phyloP scores from a whole-genome alignment of 1,140 invertebrate species.

The Calephelis virginiensis region DNA sequence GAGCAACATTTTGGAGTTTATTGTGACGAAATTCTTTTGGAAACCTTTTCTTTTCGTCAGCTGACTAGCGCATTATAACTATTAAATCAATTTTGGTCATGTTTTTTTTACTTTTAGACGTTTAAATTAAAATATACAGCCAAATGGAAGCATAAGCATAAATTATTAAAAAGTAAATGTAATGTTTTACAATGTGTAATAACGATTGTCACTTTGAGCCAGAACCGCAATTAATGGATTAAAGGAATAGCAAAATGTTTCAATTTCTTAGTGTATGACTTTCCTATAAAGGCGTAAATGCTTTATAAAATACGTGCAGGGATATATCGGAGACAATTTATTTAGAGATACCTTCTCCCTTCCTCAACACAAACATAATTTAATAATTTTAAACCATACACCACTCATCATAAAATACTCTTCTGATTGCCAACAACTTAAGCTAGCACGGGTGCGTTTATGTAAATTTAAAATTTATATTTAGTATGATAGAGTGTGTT shows the following conservation, averaged over 20 bases:
- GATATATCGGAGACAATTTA: slow-evolving; percentile 72
- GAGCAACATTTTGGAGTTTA: too few species aligned
- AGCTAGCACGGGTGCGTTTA: background rate
- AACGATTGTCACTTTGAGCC: too few species aligned
- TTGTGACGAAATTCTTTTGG: too few species aligned
- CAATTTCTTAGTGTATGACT: slow-evolving; percentile 35
- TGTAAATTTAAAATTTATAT: slow-evolving; percentile 13
- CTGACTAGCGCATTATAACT: too few species aligned
- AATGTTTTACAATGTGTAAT: too few species aligned
- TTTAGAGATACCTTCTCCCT: slow-evolving; percentile 47
- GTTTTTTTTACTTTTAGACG: too few species aligned
- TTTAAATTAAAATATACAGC: too few species aligned
- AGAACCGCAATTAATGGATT: too few species aligned
- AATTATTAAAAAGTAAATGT: too few species aligned
- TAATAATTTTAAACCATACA: slow-evolving; percentile 19
- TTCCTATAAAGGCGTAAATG: slow-evolving; percentile 57
- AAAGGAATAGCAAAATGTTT: background rate
- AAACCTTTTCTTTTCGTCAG: too few species aligned
- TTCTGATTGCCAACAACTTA: slow-evolving; percentile 16
- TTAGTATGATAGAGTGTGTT: slow-evolving; percentile 9
- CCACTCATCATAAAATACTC: background rate
- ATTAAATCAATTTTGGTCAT: too few species aligned
- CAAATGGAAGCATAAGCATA: too few species aligned
- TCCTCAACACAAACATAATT: slow-evolving; percentile 24
- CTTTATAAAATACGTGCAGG: slow-evolving; percentile 60